Evolutionary conservation across 2,113 vertebrate species (phyloP).

Genomic region (Lasiurus cinereus): DNA sequence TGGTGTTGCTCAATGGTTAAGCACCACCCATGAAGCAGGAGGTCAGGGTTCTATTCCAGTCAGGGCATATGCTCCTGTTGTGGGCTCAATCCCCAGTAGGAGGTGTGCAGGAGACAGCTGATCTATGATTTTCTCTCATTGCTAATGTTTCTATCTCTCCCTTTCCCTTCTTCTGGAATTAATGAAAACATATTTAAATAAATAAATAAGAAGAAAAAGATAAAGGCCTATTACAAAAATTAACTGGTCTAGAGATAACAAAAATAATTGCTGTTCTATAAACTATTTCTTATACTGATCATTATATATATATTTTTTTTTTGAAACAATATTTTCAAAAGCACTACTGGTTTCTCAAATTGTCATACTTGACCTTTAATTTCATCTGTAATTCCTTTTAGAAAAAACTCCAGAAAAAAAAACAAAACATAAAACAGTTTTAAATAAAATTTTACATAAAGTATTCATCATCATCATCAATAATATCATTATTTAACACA

Average conservation of each 20-base stretch:
- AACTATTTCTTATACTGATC: neutral
- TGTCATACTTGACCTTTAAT: slow-evolving; percentile 8
- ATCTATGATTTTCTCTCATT: no score
- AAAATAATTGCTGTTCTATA: neutral
- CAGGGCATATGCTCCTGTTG: no score
- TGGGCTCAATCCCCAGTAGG: no score
- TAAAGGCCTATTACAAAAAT: neutral
- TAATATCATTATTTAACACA: neutral
- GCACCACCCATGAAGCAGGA: no score
- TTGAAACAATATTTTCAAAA: slow-evolving; percentile 53
- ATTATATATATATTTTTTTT: neutral
- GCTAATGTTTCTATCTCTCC: no score
- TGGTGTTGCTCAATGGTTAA: no score
- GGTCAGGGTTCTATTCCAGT: no score
- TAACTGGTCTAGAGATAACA: neutral
- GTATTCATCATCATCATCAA: neutral
- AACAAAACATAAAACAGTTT: neutral
- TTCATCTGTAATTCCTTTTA: neutral
- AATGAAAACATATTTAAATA: no score
- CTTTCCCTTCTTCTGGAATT: no score
- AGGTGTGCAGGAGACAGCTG: no score
- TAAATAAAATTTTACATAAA: neutral
- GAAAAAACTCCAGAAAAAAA: neutral
- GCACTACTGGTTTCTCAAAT: neutral
- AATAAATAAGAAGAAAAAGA: neutral